Percentiles rank a stretch among this genome's conserved stretches.
phyloP scores from a whole-genome alignment of 23 tunicate species.

The Oikopleura dioica region DNA sequence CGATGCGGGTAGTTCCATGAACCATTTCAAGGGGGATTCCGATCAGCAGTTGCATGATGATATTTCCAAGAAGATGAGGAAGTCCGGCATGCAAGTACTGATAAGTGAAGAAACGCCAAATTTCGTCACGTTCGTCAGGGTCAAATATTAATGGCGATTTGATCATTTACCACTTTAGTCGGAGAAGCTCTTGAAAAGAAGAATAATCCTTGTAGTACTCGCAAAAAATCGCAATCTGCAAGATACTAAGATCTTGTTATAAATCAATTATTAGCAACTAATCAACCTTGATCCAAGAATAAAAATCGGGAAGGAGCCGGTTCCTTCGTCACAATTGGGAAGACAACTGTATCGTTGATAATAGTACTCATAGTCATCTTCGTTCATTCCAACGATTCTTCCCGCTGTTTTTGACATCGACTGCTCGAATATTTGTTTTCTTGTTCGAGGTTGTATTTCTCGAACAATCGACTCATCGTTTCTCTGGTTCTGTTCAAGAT shows the following conservation, averaged over 20 bases:
- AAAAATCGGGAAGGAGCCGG: conserved; percentile 37
- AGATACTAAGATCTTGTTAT: no score
- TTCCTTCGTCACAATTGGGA: conserved; percentile 22
- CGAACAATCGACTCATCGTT: no score
- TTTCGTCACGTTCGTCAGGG: conserved; percentile 37
- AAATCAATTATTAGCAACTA: no score
- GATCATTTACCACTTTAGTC: conserved; percentile 19
- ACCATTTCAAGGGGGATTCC: conserved; percentile 97
- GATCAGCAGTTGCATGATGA: conserved; percentile 43
- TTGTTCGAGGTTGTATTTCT: no score
- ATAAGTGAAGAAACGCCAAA: conserved; percentile 79
- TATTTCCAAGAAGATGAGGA: conserved; percentile 39
- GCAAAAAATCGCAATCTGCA: no score
- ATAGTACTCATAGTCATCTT: conserved; percentile 35
- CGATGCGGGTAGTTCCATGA: conserved; percentile 55
- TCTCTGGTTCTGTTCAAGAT: no score
- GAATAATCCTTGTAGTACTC: no score
- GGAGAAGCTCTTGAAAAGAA: no score
- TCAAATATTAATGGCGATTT: conserved; percentile 51
- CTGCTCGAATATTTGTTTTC: no score
- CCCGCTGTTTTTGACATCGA: no score
- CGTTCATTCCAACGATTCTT: conserved; percentile 26
- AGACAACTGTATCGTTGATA: conserved; percentile 46
- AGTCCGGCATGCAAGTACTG: conserved; percentile 80
- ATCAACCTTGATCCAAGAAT: no score